Evolutionary conservation across 2,113 vertebrate genomes (phyloP).

Genomic region (Piaya cayana): DNA sequence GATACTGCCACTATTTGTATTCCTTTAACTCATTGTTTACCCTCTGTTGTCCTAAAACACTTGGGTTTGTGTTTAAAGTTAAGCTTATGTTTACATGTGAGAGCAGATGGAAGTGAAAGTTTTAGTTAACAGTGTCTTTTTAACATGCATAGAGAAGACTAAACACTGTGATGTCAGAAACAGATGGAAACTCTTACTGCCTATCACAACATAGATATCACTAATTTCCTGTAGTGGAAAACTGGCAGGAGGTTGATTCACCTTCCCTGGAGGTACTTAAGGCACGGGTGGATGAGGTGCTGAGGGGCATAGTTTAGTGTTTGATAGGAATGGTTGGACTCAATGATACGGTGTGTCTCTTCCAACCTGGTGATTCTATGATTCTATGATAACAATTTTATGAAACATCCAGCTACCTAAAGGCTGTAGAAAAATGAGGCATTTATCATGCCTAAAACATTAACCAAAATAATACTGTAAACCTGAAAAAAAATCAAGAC

Average conservation of each 20-base stretch:
- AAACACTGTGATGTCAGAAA: background rate
- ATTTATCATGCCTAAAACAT: background rate
- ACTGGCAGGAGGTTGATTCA: background rate
- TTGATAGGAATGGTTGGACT: too few species aligned
- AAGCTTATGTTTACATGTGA: conserved; percentile 9
- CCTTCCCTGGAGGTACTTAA: too few species aligned
- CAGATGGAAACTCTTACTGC: background rate
- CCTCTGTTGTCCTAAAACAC: background rate
- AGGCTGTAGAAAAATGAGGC: background rate
- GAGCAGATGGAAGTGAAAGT: conserved; percentile 11
- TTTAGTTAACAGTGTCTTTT: background rate
- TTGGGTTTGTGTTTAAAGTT: background rate
- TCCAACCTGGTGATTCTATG: too few species aligned
- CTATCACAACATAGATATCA: background rate
- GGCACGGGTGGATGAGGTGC: too few species aligned
- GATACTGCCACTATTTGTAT: background rate
- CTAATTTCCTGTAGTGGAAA: background rate
- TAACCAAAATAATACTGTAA: background rate
- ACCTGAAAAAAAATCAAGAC: background rate
- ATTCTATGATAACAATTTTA: background rate
- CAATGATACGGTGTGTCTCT: too few species aligned
- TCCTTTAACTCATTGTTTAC: background rate
- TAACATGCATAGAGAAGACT: background rate
- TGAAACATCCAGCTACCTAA: background rate
- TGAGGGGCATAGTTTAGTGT: too few species aligned